Evolutionary conservation across 1,140 invertebrate species (phyloP).

Genomic region (Stegodyphus dumicola): DNA sequence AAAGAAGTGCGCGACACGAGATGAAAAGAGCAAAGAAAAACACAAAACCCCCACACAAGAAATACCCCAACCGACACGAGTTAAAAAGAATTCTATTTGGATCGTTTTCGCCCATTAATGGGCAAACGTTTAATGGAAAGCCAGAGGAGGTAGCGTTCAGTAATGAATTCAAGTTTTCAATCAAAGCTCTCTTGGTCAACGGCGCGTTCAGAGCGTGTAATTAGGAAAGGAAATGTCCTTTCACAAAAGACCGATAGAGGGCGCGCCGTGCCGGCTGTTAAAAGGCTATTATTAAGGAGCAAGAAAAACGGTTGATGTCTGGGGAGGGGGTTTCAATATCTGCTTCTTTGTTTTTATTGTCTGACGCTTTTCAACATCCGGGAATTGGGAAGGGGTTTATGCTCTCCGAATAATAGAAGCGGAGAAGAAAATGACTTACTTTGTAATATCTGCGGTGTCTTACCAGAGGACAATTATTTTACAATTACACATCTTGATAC

Average conservation of each 20-base stretch:
- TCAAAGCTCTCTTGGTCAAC: slow-evolving; percentile 41
- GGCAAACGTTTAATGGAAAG: slow-evolving; percentile 35
- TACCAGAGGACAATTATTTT: too few species aligned
- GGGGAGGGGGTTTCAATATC: not conserved
- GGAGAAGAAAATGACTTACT: too few species aligned
- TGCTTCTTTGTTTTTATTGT: not conserved
- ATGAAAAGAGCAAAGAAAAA: not conserved
- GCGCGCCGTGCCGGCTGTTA: slow-evolving; percentile 23
- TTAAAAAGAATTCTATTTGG: slow-evolving; percentile 32
- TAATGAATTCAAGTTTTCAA: slow-evolving; percentile 60
- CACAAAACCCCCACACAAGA: not conserved
- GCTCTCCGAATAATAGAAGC: too few species aligned
- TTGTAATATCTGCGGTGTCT: too few species aligned
- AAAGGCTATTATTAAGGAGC: slow-evolving; percentile 7
- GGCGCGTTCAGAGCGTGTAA: slow-evolving; percentile 47
- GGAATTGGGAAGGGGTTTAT: too few species aligned
- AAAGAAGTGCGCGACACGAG: too few species aligned
- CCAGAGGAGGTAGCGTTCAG: slow-evolving; percentile 13
- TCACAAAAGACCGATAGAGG: slow-evolving; percentile 21
- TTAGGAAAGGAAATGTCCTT: slow-evolving; percentile 47
- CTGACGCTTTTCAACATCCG: not conserved
- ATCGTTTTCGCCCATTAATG: slow-evolving; percentile 42
- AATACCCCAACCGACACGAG: slow-evolving; percentile 8
- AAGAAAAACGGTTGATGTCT: not conserved
- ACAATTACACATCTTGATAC: too few species aligned